Percentiles rank a stretch among this genome's conserved stretches.
Evolutionary conservation across 2,888 invertebrate genomes (phyloP).

Genomic region (Xestia sexstrigata): DNA sequence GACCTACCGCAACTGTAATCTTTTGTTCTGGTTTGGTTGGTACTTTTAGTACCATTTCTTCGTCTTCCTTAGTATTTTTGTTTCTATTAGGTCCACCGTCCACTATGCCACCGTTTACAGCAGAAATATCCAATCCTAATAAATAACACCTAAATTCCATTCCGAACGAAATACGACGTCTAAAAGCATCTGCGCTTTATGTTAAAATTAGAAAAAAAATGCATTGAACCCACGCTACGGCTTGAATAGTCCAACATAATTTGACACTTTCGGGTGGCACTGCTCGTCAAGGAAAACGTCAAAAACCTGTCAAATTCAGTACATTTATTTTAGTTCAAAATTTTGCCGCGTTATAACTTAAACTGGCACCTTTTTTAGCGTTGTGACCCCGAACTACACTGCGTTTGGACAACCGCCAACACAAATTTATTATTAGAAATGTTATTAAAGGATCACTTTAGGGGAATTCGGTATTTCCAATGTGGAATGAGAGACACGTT

Average conservation of each 20-base stretch:
- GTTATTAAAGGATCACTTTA: conserved; percentile 63
- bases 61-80: neutral
- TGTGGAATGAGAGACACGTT: conserved; percentile 53
- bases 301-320: conserved; percentile 21
- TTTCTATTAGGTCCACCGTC: too few species aligned
- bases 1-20: neutral
- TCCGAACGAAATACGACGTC: conserved; percentile 2
- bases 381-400: conserved; percentile 62
- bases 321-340: conserved; percentile 19
- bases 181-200: conserved; percentile 5
- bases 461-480: conserved; percentile 55
- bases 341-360: conserved; percentile 25
- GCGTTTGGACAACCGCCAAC: conserved; percentile 59
- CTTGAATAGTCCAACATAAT: neutral
- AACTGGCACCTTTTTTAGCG: conserved; percentile 23
- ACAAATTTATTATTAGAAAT: conserved; percentile 59
- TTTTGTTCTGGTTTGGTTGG: neutral
- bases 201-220: conserved; percentile 45
- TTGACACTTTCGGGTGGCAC: conserved; percentile 11
- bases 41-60: conserved; percentile 8
- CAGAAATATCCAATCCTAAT: neutral
- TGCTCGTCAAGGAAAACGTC: neutral
- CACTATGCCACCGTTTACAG: too few species aligned
- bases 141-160: neutral
- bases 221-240: conserved; percentile 49